Conservation (phyloP, 2,113 vertebrate species). For the Regulus satrapa region DNA sequence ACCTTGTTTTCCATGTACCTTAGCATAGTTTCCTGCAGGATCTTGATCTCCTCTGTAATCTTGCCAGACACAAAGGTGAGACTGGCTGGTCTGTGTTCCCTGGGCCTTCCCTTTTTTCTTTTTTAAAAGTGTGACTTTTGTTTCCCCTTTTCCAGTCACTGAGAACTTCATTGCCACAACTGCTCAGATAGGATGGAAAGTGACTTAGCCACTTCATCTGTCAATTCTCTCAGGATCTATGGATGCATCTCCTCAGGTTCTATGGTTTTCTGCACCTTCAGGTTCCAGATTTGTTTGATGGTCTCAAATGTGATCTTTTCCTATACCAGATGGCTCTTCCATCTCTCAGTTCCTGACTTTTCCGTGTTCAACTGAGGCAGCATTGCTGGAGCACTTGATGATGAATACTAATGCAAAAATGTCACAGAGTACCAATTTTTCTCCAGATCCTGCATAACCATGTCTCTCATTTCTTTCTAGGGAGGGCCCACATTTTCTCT, state of each 20-base stretch:
- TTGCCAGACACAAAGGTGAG: not conserved
- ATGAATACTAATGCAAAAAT: not conserved
- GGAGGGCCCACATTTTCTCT: not conserved
- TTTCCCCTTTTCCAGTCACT: not conserved
- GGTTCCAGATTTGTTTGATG: not conserved
- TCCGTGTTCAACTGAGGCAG: not conserved
- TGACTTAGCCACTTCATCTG: not conserved
- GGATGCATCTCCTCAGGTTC: not conserved
- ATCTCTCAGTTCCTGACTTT: not conserved
- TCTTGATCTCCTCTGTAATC: not conserved
- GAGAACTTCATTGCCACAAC: not conserved
- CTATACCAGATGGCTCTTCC: not conserved
- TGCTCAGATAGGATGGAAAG: not conserved
- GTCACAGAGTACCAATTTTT: not conserved
- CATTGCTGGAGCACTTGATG: not conserved
- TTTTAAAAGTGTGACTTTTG: not conserved
- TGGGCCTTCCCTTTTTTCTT: not conserved
- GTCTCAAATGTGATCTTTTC: not conserved
- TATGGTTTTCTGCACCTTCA: not conserved
- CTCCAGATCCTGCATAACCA: fast-evolving
- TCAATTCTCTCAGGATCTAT: not conserved
- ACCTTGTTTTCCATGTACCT: not conserved
- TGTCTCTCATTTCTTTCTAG: not conserved
- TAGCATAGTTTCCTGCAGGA: not conserved
- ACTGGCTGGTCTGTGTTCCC: not conserved